Conservation (phyloP, 2,113 vertebrate species). For the Apus apus region DNA sequence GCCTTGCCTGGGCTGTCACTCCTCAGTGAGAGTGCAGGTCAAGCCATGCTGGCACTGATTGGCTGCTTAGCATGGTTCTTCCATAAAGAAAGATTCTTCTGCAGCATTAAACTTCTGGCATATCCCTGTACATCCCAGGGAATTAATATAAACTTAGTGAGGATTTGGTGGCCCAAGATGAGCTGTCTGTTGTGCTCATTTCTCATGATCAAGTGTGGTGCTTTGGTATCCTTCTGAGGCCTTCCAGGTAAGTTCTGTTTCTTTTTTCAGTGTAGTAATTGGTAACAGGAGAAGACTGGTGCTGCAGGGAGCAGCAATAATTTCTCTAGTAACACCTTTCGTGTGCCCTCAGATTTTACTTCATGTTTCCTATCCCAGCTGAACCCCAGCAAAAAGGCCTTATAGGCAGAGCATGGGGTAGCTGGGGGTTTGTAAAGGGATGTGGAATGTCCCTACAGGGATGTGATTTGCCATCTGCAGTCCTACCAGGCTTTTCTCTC, state of each 20-base stretch:
- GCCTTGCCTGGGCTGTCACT: too few relatives aligned
- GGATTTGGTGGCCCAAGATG: background rate
- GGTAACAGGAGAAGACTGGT: background rate
- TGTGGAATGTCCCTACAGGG: background rate
- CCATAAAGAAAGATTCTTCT: background rate
- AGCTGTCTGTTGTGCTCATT: background rate
- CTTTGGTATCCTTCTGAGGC: too few relatives aligned
- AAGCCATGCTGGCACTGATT: background rate
- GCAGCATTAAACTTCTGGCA: background rate
- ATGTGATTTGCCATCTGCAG: background rate
- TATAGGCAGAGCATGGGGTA: fast-evolving
- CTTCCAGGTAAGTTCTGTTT: fast-evolving
- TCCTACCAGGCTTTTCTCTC: background rate
- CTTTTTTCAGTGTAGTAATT: fast-evolving
- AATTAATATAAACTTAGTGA: background rate
- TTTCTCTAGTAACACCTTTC: background rate
- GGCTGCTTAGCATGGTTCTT: fast-evolving
- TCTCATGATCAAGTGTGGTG: background rate
- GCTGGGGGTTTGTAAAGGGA: background rate
- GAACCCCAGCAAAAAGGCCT: background rate
- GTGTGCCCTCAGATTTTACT: fast-evolving
- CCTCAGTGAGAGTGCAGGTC: too few relatives aligned
- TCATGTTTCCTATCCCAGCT: too few relatives aligned
- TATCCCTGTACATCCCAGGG: background rate
- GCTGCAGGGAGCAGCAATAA: background rate